Evolutionary conservation across 2,113 vertebrate species (phyloP).

Genomic region (Alethe castanea): DNA sequence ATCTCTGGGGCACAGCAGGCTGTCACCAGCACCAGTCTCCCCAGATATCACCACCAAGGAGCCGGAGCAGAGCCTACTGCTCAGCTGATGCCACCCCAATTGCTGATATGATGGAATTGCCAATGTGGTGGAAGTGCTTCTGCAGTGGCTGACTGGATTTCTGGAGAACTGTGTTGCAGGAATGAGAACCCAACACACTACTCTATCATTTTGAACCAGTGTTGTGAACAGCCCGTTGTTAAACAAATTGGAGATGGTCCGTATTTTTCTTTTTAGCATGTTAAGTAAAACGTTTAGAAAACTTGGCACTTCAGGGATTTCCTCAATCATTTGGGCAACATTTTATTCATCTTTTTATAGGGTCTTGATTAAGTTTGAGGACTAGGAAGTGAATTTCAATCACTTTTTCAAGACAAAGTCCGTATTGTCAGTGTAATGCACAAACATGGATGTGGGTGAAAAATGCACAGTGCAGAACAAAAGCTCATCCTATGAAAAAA

Average conservation of each 20-base stretch:
- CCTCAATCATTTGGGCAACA: background rate
- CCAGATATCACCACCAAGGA: accelerated
- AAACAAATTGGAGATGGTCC: background rate
- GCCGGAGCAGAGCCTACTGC: background rate
- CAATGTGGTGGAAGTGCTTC: accelerated
- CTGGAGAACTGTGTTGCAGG: background rate
- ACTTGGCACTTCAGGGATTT: background rate
- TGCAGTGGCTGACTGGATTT: background rate
- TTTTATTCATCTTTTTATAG: background rate
- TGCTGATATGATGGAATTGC: accelerated
- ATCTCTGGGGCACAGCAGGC: background rate
- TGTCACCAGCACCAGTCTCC: background rate
- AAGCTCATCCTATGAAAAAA: background rate
- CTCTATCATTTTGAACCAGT: background rate
- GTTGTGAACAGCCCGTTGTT: background rate
- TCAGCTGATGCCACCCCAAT: background rate
- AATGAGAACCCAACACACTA: background rate
- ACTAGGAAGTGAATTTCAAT: background rate
- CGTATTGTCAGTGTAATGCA: background rate
- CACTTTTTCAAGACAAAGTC: background rate
- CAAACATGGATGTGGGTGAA: background rate
- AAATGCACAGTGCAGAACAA: background rate
- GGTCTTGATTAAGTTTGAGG: background rate
- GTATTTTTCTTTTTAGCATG: background rate
- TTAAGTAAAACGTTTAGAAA: background rate